Base-by-base conservation (phyloP, 2,888 invertebrate species). In the Lasioglossum malachurum region DNA sequence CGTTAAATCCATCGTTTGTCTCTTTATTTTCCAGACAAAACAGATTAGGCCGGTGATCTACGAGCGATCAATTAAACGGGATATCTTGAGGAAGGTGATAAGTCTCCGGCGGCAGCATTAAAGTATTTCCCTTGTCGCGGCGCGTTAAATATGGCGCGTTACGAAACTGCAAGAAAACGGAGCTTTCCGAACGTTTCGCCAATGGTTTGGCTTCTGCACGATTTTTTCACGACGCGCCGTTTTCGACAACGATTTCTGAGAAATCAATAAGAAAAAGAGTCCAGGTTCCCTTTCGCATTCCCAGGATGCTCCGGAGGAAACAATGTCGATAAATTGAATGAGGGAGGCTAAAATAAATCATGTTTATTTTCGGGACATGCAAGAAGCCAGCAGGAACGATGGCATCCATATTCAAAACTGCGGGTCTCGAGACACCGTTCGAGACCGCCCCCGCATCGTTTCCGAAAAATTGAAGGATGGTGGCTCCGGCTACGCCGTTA, bases 381-480 rank as follows among this genome's bases (percentile, higher is more conserved):
- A 12, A 57, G 57, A 57, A 57, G 57, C 31, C 31, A 31, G 7
- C 31, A n/a, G 5, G 16, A 64, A 16, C 64, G 31, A 3, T 8
- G 31, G 16, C 19, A 64, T 64, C 64, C 64, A 64, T 64, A 41
- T 82, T 75, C 75, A 71, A 71, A 69, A n/a, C 69, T 35, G 16
- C 69, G 10, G 41, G 78, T 80, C 73, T 46, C 76, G 57, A 69
- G 78, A 44, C 60, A 41, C 67, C 57, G 38, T 41, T 46, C 44
- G 53, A 73, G 27, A 12, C 46, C 46, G n/a, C 23, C 46, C n/a
- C 77, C 27, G 74, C 35, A 31, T 23, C 71, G 57, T 91, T 69
- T 84, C 82, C 84, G 74, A 91, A 91, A 88, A 90, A 91, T 82
- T 88, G 91, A 89, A 91, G 86, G 79, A 82, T 80, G 83, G 75